Evolutionary conservation across 2,797 vertebrate species (phyloP).

Genomic region (Pseudopleuronectes americanus): DNA sequence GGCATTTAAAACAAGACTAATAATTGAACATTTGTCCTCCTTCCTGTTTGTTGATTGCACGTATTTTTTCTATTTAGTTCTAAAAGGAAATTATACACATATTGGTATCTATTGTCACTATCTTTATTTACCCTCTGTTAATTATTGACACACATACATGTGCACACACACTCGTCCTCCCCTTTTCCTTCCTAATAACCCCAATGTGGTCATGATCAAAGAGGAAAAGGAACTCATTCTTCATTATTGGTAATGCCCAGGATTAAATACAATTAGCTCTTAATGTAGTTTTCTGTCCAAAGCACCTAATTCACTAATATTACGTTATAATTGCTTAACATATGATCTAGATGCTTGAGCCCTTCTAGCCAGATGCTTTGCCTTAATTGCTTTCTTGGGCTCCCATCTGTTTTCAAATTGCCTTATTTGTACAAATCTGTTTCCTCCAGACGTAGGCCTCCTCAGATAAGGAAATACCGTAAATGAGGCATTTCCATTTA

Average conservation of each 20-base stretch:
- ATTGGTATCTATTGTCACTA: background rate
- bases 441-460: conserved; percentile 6
- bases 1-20: conserved; percentile 46
- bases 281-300: background rate
- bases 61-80: conserved; percentile 14
- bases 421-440: conserved; percentile 36
- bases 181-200: background rate
- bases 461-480: conserved; percentile 14
- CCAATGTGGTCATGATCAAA: no score
- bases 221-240: background rate
- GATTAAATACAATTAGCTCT: background rate
- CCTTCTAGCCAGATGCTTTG: conserved; percentile 14
- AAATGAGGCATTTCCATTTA: conserved; percentile 40
- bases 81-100: background rate
- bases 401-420: conserved; percentile 49
- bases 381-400: conserved; percentile 43
- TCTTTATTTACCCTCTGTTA: background rate
- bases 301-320: conserved; percentile 21
- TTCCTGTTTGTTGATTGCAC: conserved; percentile 39
- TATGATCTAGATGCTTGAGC: conserved; percentile 17
- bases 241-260: background rate
- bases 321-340: conserved; percentile 32
- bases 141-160: background rate
- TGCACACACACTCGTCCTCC: background rate
- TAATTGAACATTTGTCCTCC: conserved; percentile 13